Percentiles rank a stretch among this genome's conserved stretches.
phyloP scores from a whole-genome alignment of 2,888 invertebrate species.

The Cephonodes hylas region DNA sequence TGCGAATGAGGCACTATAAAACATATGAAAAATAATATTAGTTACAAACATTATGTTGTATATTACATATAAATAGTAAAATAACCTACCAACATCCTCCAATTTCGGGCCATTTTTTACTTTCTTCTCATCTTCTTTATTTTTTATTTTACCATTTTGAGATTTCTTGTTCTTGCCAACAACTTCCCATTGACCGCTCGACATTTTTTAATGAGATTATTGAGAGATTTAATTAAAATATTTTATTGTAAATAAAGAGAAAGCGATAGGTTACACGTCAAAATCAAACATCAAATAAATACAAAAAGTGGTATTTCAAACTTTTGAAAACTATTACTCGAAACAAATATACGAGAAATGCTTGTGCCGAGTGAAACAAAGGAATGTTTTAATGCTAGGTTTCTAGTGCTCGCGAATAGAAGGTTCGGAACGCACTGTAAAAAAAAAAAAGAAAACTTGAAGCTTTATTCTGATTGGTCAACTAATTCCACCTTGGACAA shows the following conservation, averaged over 20 bases:
- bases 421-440: neutral
- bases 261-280: constrained; percentile 75
- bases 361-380: constrained; percentile 26
- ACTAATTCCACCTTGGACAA: constrained; percentile 69
- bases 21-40: constrained; percentile 25
- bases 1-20: constrained; percentile 85
- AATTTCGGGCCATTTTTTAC: constrained; percentile 85
- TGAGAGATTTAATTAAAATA: constrained; percentile 36
- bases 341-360: neutral
- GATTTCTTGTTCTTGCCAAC: constrained; percentile 85
- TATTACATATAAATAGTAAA: constrained; percentile 23
- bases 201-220: constrained; percentile 55
- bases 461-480: constrained; percentile 52
- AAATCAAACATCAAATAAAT: constrained; percentile 62
- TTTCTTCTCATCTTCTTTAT: constrained; percentile 83
- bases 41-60: constrained; percentile 12
- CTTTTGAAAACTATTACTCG: neutral
- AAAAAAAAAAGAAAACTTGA: constrained; percentile 26
- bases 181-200: constrained; percentile 85
- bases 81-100: constrained; percentile 87
- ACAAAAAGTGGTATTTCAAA: constrained; percentile 31
- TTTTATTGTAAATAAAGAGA: constrained; percentile 65
- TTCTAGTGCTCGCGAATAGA: neutral
- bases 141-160: constrained; percentile 76
- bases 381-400: constrained; percentile 17